Evolutionary conservation across 2,797 vertebrate genomes (phyloP).

Genomic region (Choloepus didactylus): DNA sequence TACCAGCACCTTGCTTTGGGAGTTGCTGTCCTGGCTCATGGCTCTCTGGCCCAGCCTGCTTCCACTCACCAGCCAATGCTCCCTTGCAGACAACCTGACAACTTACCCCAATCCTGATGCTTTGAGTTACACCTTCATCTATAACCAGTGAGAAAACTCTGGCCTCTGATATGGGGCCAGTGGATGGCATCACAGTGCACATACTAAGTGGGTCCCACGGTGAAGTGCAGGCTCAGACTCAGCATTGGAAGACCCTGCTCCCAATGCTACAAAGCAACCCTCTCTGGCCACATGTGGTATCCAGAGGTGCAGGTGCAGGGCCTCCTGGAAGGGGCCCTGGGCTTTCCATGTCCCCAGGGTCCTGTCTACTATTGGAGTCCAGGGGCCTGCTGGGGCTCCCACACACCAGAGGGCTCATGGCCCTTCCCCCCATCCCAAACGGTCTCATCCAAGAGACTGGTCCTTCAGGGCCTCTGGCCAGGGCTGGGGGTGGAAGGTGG

Average conservation of each 20-base stretch:
- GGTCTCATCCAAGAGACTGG: not conserved
- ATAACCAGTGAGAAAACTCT: not conserved
- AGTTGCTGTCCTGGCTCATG: too few relatives aligned
- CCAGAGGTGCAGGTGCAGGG: not conserved
- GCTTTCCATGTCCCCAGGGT: fast-evolving
- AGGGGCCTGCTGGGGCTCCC: not conserved
- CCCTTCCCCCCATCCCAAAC: not conserved
- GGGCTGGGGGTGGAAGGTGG: not conserved
- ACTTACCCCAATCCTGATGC: not conserved
- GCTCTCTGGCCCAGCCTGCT: too few relatives aligned
- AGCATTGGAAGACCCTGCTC: not conserved
- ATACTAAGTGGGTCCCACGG: not conserved
- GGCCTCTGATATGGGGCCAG: not conserved
- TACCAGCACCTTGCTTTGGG: not conserved
- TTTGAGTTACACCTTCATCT: not conserved
- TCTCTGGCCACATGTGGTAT: not conserved
- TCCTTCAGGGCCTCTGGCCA: not conserved
- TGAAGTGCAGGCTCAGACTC: not conserved
- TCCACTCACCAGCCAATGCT: too few relatives aligned
- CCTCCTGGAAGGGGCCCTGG: not conserved
- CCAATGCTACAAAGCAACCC: not conserved
- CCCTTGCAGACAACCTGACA: not conserved
- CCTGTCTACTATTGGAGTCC: too few relatives aligned
- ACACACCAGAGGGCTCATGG: not conserved
- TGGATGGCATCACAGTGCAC: not conserved